These are phyloP conservation scores for Condylura cristata DNA, from an alignment of 2,113 vertebrate genomes.

Conservation along the genomic window DNA sequence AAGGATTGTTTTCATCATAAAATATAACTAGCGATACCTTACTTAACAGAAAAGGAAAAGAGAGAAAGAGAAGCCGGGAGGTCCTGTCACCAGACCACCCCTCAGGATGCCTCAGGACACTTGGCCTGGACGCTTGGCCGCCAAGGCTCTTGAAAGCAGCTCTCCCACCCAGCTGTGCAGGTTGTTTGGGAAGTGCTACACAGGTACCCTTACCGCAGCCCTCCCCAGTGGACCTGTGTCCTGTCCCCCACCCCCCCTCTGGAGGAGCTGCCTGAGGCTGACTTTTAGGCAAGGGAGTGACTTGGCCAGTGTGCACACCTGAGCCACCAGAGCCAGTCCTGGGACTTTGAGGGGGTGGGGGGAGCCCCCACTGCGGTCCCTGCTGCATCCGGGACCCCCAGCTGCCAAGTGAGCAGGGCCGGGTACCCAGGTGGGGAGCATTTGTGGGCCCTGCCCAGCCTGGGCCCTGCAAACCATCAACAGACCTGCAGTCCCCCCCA, in stretches of 20 bases:
- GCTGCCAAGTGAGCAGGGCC: not conserved
- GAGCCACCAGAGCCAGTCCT: not conserved
- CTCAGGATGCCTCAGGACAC: too few relatives aligned
- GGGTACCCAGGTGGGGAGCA: not conserved
- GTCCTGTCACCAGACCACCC: not conserved
- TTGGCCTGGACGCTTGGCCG: too few relatives aligned
- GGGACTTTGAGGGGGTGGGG: not conserved
- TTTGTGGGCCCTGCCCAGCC: not conserved
- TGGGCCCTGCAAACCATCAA: not conserved
- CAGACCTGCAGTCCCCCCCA: not conserved
- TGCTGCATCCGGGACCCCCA: not conserved
- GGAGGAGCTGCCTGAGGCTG: not conserved
- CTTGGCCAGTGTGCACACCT: not conserved
- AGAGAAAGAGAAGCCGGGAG: not conserved
- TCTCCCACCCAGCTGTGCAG: not conserved
- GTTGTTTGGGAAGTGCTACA: not conserved
- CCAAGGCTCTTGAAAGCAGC: not conserved
- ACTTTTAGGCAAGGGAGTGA: not conserved
- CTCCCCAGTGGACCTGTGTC: not conserved
- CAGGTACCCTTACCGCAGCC: not conserved
- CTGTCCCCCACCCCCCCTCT: not conserved
- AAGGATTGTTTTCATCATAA: not conserved
- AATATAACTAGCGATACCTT: not conserved
- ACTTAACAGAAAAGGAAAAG: conserved; percentile 12
- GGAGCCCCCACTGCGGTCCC: too few relatives aligned